Evolutionary conservation across 35 echinoderm and acorn worm species (phyloP), one percentile per base, ranked within the genome.

Genomic region (Lytechinus pictus): DNA sequence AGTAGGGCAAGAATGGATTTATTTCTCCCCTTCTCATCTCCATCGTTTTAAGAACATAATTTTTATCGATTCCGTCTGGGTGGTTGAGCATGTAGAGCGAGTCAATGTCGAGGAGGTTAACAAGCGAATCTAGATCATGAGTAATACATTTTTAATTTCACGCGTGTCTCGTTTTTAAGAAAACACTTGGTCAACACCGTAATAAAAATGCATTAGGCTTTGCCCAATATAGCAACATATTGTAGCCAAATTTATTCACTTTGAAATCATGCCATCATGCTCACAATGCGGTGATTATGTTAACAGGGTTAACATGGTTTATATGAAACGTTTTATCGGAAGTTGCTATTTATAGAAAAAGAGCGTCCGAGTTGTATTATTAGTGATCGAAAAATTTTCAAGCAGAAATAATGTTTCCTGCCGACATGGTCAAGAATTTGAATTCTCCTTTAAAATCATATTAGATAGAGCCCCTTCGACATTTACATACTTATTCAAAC

Each of bases 1-100:
- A 79, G 66, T 79, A 79, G 66, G 66, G 66, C 66, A 79, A 79
- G 66, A 79, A 79, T 79, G 66, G 66, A 79, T 79, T 79, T 79
- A n/a, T 79, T 79, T 16, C 66, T 24, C 66, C 66, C 16, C 66
- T 24, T n/a, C 66, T 79, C 66, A 24, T 79, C 66, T 14, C 6
- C 16, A 79, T 79, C 66, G 19, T 79, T 79, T 79, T 79, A 79
- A 79, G 13, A 79, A 79, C 66, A 79, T 79, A 16, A 24, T 79
- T 24, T 24, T 7, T 24, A 79, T 79, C 66, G 66, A 79, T 79
- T 24, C 66, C 12, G 66, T 79, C 66, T 79, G 66, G 66, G 33
- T 1, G 66, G 56, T 58, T 58, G 13, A 58, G 13, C 66, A 7
- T n/a, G n/a, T 24, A 79, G 19, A 79, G 19, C 66, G n/a, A 24